Evolutionary conservation across 2,888 invertebrate species (phyloP), one percentile per base, ranked within the genome.

Genomic region (Drosophila diplacantha): DNA sequence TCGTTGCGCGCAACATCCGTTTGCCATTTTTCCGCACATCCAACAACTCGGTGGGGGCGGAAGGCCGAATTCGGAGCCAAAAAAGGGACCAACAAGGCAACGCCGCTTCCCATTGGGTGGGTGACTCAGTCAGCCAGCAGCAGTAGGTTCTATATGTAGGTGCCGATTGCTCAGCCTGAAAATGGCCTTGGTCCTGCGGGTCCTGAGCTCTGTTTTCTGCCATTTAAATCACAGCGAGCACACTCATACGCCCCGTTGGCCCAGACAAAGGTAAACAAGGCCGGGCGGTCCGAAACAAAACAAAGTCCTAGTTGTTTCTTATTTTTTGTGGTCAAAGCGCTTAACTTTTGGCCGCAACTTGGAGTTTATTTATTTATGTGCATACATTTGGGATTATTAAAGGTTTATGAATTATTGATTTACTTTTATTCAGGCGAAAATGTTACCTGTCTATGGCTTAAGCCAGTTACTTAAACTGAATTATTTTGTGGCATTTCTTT

Each of bases 1-100:
- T 75, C 69, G 69, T 65, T 74, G 72, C 58, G 81, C 74, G 60
- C 72, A 74, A 68, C 72, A 74, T 78, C 78, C 78, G 72, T 38
- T 71, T 53, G 31, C 50, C 67, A 79, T 69, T 73, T 71, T 68
- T 72, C 64, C 59, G 14, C 16, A 61, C 35, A 57, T 69, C 55
- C 74, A 62, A 72, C 71, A 62, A 72, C 59, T 69, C 34, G 35
- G 46, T 8, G 46, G 46, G 39, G 43, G 43, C 46, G 43, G 47
- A 66, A 58, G 58, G 56, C 60, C 66, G 44, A 37, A 52, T 43
- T 35, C 35, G 35, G 51, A 38, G 61, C 32, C 44, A 38, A 20
- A 49, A 26, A 47, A 50, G 38, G 32, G 41, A n/a, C 20, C 29
- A 24, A 38, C 29, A 32, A 41, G n/a, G 41, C 41, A 31, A 34